A percentile compares a stretch with the other conserved stretches of the same genome.
These are phyloP conservation scores for Trematomus bernacchii DNA, from an alignment of 2,797 vertebrate species.

Conservation along the genomic window DNA sequence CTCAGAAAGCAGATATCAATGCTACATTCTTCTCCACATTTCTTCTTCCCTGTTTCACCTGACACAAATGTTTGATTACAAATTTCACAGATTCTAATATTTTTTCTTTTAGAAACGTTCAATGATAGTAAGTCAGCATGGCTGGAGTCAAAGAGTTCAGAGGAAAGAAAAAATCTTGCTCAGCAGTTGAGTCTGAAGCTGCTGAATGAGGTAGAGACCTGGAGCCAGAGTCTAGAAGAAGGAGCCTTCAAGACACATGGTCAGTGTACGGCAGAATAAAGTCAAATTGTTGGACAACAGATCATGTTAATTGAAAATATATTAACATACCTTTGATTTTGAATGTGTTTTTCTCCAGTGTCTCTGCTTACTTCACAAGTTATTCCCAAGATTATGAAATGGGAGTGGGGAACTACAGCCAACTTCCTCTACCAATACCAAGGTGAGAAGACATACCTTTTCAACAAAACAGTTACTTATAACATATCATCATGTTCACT, in stretches of 20 bases:
- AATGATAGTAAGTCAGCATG: not conserved
- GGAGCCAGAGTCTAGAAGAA: conserved; percentile 54
- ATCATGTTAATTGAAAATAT: not conserved
- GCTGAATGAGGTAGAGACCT: not conserved
- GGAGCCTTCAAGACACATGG: conserved; percentile 50
- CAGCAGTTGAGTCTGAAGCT: conserved; percentile 41
- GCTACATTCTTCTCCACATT: too few relatives aligned
- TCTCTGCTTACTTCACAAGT: conserved; percentile 29
- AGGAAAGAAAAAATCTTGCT: conserved; percentile 32
- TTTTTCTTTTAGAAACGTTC: conserved; percentile 39
- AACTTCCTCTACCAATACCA: conserved; percentile 73
- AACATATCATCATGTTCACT: too few relatives aligned
- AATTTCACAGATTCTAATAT: conserved; percentile 9
- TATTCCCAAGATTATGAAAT: conserved; percentile 63
- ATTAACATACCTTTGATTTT: not conserved
- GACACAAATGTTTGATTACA: conserved; percentile 12
- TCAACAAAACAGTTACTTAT: too few relatives aligned
- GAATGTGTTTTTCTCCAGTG: conserved; percentile 33
- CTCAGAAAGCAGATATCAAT: not conserved
- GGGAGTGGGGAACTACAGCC: conserved; percentile 75
- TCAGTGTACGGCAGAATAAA: conserved; percentile 18
- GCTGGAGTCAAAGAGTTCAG: conserved; percentile 19
- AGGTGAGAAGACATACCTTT: conserved; percentile 49
- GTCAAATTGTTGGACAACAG: not conserved
- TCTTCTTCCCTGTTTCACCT: too few relatives aligned